Base-by-base conservation (phyloP, 1,140 invertebrate species). In the Drosophila pseudoobscura region DNA sequence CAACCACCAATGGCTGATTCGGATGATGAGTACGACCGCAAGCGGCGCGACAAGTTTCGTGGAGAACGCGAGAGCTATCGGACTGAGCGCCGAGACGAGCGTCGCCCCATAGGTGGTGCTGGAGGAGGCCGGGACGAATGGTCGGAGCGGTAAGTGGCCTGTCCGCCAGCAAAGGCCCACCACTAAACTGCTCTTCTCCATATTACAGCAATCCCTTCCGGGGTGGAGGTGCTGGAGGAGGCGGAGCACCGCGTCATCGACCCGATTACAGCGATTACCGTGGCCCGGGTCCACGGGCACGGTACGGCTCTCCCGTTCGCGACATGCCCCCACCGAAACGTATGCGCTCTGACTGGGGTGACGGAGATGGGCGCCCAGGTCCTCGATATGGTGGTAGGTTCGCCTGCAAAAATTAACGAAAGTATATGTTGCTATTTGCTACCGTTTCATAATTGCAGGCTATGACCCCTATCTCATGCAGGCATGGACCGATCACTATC, bases 21-120 rank as follows among this genome's bases (percentile, higher is more conserved):
- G 78, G 97, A 98, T 91, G 97, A 98, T 92, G 97, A 98, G 90
- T 97, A 97, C 82, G 96, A 97, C 91, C 94, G 96, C 26, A 97
- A 97, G 89, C 92, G 96, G 45, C 93, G 97, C 35, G 97, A 98
- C 79, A 98, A 98, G 91, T 98, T 98, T 85, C 94, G 96, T 52
- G 97, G 96, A 7, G 97, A 98, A 93, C 93, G 97, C 3, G 96
- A 96, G 68, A 96, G 94, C 66, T 96, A 96, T 78, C 93, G 96
- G 76, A 94, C 95, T 66, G 94, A 95, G 22, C 93, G 96, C 46
- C 92, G 96, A 56, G 94, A 95, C 41, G 95, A 96, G 61, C 93
- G 96, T 47, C 50, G 92, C 66, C 51, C 82, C 1, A 72, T 87
- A 44, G 78, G 72, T 7, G 75, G 85, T 6, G 71, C 66, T 8